Percentiles rank a stretch among this genome's conserved stretches.
phyloP scores from a whole-genome alignment of 2,888 invertebrate species.

The Candidula unifasciata region DNA sequence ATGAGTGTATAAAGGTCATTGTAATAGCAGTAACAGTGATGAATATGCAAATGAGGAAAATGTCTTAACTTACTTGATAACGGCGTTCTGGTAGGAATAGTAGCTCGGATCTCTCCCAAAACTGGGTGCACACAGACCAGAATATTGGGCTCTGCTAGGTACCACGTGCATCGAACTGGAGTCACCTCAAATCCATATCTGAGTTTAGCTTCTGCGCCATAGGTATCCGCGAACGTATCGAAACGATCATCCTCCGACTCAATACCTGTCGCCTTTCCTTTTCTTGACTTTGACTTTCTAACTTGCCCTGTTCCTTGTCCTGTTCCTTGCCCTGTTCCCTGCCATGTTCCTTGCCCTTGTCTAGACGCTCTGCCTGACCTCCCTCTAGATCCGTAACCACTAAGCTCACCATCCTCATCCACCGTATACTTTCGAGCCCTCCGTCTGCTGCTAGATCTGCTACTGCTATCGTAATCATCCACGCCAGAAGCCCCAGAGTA shows the following conservation, averaged over 20 bases:
- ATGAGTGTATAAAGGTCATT: too few species aligned
- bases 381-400: background rate
- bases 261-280: background rate
- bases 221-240: background rate
- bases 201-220: background rate
- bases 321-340: too few species aligned
- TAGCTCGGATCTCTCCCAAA: slow-evolving; percentile 33
- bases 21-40: too few species aligned
- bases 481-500: too few species aligned
- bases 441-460: background rate
- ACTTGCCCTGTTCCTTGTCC: background rate
- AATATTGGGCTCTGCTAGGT: slow-evolving; percentile 21
- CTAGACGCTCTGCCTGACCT: too few species aligned
- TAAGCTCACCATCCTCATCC: background rate
- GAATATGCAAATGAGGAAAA: background rate
- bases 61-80: background rate
- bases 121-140: slow-evolving; percentile 35
- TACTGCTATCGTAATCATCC: too few species aligned
- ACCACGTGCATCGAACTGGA: slow-evolving; percentile 28
- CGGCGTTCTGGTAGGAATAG: background rate
- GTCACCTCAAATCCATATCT: background rate
- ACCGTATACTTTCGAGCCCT: background rate
- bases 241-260: background rate
- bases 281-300: background rate
- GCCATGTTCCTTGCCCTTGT: too few species aligned